Evolutionary conservation across 2,888 invertebrate species (phyloP), one percentile per base, ranked within the genome.

Genomic region (Tetheella fluctuosa): DNA sequence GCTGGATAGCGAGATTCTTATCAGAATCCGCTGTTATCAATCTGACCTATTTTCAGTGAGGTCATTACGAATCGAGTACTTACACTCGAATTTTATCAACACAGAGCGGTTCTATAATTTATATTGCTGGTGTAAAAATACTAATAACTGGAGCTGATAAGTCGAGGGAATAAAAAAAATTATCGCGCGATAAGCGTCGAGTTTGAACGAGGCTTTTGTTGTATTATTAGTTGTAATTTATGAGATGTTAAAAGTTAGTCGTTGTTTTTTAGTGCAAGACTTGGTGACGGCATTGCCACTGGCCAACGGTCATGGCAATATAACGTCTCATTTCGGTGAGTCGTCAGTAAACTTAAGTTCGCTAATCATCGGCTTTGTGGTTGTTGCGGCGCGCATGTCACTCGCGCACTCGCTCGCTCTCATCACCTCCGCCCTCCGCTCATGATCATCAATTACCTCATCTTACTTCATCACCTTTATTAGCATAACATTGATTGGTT

Each of bases 251-350:
- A 93, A 91, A 83, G 86, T 86, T 80, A 88, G 91, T 89, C 86
- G 88, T 93, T 91, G 85, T 92, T 93, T 93, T 93, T 92, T 93
- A 92, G 93, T 92, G 93, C 92, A 93, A 92, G 93, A 93, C 88
- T 87, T 93, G 93, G 93, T 93, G 93, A 93, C 93, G 81, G 93
- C 93, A 84, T 93, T 93, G 90, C 93, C 93, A 78, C 86, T 92
- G 88, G 93, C 93, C 86, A 93, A 93, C 89, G 93, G 93, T 89
- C 93, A 93, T 89, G 90, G 91, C 89, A 90, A 90, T 90, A 86
- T 91, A 76, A 88, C 92, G 89, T 90, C 93, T 88, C 93, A 92
- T 90, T 93, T 93, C 84, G 92, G 93, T 93, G 93, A 93, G 93
- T 93, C 89, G 92, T 90, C 86, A 86, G 83, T 84, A 85, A 82